These are phyloP conservation scores for Nomada fabriciana DNA, from an alignment of 2,888 invertebrate genomes.

Conservation along the genomic window DNA sequence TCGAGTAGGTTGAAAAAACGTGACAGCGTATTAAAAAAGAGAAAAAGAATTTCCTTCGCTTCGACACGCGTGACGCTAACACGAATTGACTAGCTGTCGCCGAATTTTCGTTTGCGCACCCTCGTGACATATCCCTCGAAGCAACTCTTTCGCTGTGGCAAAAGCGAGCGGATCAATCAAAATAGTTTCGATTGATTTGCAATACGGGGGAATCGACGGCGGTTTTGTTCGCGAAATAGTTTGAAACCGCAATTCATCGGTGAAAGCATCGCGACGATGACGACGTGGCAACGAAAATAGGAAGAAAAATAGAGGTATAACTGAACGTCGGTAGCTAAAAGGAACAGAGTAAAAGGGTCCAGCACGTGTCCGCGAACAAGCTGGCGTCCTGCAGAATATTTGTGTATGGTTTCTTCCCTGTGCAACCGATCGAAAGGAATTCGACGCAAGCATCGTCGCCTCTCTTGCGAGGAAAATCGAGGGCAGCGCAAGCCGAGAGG, in stretches of 20 bases:
- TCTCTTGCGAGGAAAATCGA: constrained; percentile 21
- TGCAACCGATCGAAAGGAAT: constrained; percentile 18
- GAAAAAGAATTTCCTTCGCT: constrained; percentile 18
- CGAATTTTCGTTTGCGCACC: not conserved
- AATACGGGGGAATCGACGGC: not conserved
- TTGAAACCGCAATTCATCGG: not conserved
- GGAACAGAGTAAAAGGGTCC: not conserved
- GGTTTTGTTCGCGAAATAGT: not conserved
- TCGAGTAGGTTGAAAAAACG: not conserved
- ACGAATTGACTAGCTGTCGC: not conserved
- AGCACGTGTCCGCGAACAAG: too few species aligned
- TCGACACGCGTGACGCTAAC: constrained; percentile 33
- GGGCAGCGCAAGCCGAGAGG: constrained; percentile 12
- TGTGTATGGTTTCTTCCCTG: too few species aligned
- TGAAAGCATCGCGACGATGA: not conserved
- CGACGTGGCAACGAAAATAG: not conserved
- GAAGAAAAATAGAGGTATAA: not conserved
- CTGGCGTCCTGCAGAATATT: too few species aligned
- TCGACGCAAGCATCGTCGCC: constrained; percentile 4
- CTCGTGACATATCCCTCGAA: not conserved
- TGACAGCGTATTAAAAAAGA: not conserved
- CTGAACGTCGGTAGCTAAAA: not conserved
- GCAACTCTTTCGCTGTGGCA: not conserved
- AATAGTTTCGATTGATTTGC: constrained; percentile 9
- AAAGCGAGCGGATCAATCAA: not conserved